Conservation (phyloP, 2,113 vertebrate genomes). For the Muntiacus muntjak region DNA sequence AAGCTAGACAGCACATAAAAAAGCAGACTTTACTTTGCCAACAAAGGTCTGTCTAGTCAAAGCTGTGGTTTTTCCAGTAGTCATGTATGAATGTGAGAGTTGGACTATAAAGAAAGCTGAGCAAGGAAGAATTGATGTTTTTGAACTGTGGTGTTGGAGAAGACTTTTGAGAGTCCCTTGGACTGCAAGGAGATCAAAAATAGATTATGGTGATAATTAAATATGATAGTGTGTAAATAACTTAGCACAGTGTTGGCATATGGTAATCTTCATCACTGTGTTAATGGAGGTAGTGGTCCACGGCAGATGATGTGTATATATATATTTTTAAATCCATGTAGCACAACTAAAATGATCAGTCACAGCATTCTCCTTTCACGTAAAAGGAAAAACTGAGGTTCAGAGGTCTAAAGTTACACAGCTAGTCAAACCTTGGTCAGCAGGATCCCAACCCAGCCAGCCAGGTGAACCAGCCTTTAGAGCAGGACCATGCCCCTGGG, state of each 20-base stretch:
- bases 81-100: neutral
- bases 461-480: neutral
- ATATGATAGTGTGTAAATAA: neutral
- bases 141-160: neutral
- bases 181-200: neutral
- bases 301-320: neutral
- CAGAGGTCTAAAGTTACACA: neutral
- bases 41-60: neutral
- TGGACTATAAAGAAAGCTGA: neutral
- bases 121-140: neutral
- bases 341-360: neutral
- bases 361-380: neutral
- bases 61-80: neutral
- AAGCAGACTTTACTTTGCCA: neutral
- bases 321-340: neutral
- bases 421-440: neutral
- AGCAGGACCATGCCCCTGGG: neutral
- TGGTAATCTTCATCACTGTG: neutral
- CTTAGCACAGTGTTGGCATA: neutral
- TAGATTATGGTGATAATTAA: neutral
- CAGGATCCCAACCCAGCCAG: neutral
- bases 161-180: neutral
- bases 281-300: neutral
- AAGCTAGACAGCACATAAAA: neutral
- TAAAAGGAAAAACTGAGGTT: neutral